These are phyloP conservation scores for Anoplophora glabripennis DNA, from an alignment of 1,140 invertebrate species.

Conservation along the genomic window DNA sequence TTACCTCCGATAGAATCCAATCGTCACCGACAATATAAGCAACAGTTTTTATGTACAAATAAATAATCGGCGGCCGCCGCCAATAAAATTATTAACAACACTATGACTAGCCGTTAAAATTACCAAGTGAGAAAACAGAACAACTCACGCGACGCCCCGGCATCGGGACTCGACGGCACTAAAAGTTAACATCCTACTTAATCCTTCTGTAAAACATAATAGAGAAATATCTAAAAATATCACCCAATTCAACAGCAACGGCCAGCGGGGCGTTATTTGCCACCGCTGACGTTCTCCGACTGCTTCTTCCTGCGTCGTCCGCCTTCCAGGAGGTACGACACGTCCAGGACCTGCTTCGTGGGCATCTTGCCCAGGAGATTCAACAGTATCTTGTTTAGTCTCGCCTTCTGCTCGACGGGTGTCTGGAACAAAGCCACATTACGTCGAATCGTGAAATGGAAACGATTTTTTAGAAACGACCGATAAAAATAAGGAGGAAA, in stretches of 20 bases:
- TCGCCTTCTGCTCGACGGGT: conserved; percentile 68
- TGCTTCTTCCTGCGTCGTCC: conserved; percentile 53
- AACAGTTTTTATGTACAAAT: conserved; percentile 37
- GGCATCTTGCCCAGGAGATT: conserved; percentile 69
- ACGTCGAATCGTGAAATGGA: no score
- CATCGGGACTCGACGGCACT: background rate
- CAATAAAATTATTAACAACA: conserved; percentile 33
- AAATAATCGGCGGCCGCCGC: conserved; percentile 26
- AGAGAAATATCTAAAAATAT: conserved; percentile 22
- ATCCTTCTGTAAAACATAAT: conserved; percentile 4
- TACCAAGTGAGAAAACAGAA: conserved; percentile 21
- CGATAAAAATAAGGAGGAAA: no score
- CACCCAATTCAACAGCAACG: conserved; percentile 14
- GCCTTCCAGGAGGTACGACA: conserved; percentile 62
- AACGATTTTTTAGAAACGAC: no score
- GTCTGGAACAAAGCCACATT: conserved; percentile 49
- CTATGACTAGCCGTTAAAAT: conserved; percentile 35
- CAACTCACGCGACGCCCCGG: conserved; percentile 10
- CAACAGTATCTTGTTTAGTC: conserved; percentile 72
- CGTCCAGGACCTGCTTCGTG: conserved; percentile 59
- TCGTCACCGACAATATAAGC: conserved; percentile 18
- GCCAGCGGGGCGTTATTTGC: conserved; percentile 4
- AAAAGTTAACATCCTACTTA: conserved; percentile 3
- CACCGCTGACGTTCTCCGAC: conserved; percentile 15
- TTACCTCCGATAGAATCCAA: background rate